phyloP scores from a whole-genome alignment of 2,113 vertebrate genomes.

The Acrocephalus arundinaceus region DNA sequence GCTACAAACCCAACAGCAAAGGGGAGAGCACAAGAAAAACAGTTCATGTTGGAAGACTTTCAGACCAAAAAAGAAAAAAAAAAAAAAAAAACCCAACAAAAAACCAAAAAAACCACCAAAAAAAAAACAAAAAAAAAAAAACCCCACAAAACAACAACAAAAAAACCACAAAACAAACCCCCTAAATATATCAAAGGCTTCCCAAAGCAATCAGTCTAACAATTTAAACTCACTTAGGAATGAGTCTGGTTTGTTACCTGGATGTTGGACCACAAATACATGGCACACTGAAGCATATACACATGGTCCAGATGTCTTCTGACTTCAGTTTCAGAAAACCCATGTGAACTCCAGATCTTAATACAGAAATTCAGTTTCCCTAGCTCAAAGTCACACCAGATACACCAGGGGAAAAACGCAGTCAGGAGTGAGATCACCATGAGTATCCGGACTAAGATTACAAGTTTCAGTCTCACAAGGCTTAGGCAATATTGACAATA shows the following conservation, averaged over 20 bases:
- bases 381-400: background rate
- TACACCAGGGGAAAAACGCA: accelerated
- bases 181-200: background rate
- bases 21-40: background rate
- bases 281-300: background rate
- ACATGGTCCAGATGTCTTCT: accelerated
- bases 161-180: too few relatives aligned
- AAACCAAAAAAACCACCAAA: too few relatives aligned
- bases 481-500: accelerated
- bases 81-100: too few relatives aligned
- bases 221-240: background rate
- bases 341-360: background rate
- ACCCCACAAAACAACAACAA: too few relatives aligned
- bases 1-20: background rate
- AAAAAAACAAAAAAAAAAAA: too few relatives aligned
- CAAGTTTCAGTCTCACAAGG: background rate
- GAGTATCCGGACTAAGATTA: background rate
- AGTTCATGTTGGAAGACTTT: background rate
- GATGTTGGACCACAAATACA: background rate
- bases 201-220: background rate
- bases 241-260: background rate
- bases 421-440: background rate
- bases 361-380: background rate
- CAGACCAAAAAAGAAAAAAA: background rate
- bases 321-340: background rate